These are phyloP conservation scores for Pterois miles DNA, from an alignment of 2,797 vertebrate species.

Conservation along the genomic window DNA sequence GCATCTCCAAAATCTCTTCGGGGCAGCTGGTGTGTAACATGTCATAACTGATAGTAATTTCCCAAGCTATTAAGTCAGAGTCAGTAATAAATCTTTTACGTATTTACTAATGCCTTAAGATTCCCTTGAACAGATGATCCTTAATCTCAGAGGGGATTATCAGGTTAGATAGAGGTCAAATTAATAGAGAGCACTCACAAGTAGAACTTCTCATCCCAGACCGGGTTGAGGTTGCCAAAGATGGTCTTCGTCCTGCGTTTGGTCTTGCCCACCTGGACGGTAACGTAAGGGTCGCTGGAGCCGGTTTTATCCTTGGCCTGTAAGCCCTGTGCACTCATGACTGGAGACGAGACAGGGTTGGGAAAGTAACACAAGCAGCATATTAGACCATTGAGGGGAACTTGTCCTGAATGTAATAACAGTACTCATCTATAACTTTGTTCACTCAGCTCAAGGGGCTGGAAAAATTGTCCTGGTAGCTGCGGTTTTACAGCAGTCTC, in stretches of 20 bases:
- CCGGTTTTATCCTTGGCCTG: conserved; percentile 99
- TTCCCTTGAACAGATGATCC: conserved; percentile 2
- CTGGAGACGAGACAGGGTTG: conserved; percentile 72
- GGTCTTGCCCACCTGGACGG: conserved; percentile 97
- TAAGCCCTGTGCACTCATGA: conserved; percentile 96
- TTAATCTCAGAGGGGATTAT: conserved; percentile 30
- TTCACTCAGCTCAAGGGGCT: not conserved
- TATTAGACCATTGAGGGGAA: not conserved
- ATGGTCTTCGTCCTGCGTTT: conserved; percentile 97
- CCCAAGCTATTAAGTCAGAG: not conserved
- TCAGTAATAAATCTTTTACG: not conserved
- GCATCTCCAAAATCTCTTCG: conserved; percentile 4
- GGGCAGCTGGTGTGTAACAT: conserved; percentile 1
- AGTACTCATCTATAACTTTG: not conserved
- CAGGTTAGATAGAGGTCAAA: not conserved
- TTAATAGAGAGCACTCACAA: conserved; percentile 89
- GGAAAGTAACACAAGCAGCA: conserved; percentile 1
- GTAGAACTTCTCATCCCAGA: conserved; percentile 98
- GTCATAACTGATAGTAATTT: conserved; percentile 6
- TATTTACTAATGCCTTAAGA: conserved; percentile 22
- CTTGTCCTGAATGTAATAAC: not conserved
- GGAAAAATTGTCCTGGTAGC: not conserved
- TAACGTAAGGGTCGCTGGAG: conserved; percentile 97
- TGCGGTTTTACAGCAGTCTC: not conserved
- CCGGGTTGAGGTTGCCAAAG: conserved; percentile 97